Conservation (phyloP, 2,888 invertebrate genomes). For the Seira ritae region DNA sequence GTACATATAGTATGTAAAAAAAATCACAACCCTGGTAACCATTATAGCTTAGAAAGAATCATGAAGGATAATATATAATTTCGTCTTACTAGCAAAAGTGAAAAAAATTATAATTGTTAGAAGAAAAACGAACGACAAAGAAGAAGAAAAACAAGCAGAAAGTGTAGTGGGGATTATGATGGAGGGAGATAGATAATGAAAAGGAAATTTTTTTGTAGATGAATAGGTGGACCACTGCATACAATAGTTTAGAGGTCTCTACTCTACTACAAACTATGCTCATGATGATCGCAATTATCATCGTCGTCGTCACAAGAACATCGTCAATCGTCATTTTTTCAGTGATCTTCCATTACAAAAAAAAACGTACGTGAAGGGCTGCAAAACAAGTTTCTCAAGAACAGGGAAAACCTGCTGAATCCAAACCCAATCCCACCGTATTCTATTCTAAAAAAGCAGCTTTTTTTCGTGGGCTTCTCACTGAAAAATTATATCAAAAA, state of each 20-base stretch:
- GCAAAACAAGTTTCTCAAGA: conserved; percentile 68
- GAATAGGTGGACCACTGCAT: background rate
- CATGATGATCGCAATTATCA: background rate
- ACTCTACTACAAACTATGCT: too few relatives aligned
- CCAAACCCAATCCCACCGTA: background rate
- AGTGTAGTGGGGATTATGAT: too few relatives aligned
- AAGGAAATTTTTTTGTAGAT: background rate
- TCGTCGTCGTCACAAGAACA: conserved; percentile 4
- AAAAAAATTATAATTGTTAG: too few relatives aligned
- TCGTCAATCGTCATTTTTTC: background rate
- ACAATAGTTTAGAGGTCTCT: too few relatives aligned
- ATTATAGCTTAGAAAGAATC: too few relatives aligned
- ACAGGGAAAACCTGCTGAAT: conserved; percentile 63
- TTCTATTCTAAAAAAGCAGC: background rate
- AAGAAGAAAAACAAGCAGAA: too few relatives aligned
- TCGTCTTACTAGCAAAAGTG: too few relatives aligned
- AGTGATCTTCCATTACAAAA: background rate
- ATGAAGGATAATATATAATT: too few relatives aligned
- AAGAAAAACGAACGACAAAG: too few relatives aligned
- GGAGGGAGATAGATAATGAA: background rate
- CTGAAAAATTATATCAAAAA: too few relatives aligned
- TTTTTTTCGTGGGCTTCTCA: background rate
- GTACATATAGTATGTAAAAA: too few relatives aligned
- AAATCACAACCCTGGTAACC: too few relatives aligned
- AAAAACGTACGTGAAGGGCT: conserved; percentile 57